Percentiles rank a stretch among this genome's conserved stretches.
phyloP scores from a whole-genome alignment of 2,797 vertebrate species.

The Malacoctenus gilli region DNA sequence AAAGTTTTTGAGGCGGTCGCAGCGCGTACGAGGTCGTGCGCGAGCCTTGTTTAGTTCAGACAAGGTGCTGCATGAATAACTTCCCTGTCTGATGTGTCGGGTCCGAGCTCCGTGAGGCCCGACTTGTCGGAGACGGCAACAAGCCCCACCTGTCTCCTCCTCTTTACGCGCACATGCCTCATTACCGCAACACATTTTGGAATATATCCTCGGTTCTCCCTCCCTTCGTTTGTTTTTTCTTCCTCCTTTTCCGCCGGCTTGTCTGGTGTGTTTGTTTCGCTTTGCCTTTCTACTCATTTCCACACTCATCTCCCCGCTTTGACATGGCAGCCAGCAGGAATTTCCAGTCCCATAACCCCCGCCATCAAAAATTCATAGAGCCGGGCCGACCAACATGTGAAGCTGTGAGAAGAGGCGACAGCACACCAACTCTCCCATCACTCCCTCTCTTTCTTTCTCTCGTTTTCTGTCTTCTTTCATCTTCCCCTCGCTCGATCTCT shows the following conservation, averaged over 20 bases:
- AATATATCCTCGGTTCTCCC: slow-evolving; percentile 30
- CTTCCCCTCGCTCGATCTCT: slow-evolving; percentile 40
- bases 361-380: slow-evolving; percentile 77
- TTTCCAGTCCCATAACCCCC: slow-evolving; percentile 63
- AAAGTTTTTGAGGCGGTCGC: too few relatives aligned
- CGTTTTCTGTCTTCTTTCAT: slow-evolving; percentile 70
- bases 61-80: not conserved
- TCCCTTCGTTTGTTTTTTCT: not conserved
- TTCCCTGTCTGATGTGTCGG: not conserved
- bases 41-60: not conserved
- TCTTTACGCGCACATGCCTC: slow-evolving; percentile 35
- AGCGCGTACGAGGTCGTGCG: too few relatives aligned
- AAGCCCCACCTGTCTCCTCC: slow-evolving; percentile 11
- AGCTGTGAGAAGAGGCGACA: slow-evolving; percentile 34
- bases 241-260: slow-evolving; percentile 33
- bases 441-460: slow-evolving; percentile 50
- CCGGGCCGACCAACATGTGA: slow-evolving; percentile 51
- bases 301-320: slow-evolving; percentile 45
- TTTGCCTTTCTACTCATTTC: slow-evolving; percentile 56
- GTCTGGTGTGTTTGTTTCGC: slow-evolving; percentile 50
- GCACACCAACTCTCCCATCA: slow-evolving; percentile 52
- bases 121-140: slow-evolving; percentile 7
- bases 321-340: slow-evolving; percentile 64
- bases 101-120: slow-evolving; percentile 9
- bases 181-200: slow-evolving; percentile 57